A percentile compares a stretch with the other conserved stretches of the same genome.
phyloP scores from a whole-genome alignment of 1,140 invertebrate species.

The Drosophila setifemur region DNA sequence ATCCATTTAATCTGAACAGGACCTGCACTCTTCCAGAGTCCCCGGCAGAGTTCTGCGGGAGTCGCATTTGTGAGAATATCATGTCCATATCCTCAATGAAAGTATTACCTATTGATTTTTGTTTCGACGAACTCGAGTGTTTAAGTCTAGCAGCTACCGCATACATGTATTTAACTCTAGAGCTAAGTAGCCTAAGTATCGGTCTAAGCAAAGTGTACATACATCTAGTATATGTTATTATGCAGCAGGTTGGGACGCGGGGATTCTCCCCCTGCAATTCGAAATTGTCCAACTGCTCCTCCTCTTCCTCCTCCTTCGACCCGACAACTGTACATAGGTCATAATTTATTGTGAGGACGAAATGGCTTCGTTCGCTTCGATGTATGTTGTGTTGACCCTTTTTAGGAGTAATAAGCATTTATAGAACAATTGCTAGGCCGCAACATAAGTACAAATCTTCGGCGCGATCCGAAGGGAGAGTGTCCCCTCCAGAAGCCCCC shows the following conservation, averaged over 20 bases:
- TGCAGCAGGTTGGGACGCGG: background rate
- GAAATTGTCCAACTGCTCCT: slow-evolving; percentile 40
- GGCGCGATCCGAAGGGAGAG: slow-evolving; percentile 23
- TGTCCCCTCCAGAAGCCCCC: slow-evolving; percentile 20
- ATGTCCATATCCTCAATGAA: slow-evolving; percentile 64
- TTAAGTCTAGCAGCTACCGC: slow-evolving; percentile 44
- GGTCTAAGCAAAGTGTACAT: slow-evolving; percentile 42
- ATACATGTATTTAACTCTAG: slow-evolving; percentile 54
- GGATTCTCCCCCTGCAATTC: slow-evolving; percentile 43
- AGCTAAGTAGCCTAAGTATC: slow-evolving; percentile 35
- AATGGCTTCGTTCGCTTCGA: slow-evolving; percentile 20
- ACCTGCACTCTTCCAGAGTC: slow-evolving; percentile 64
- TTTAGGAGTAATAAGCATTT: slow-evolving; percentile 53
- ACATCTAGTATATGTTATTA: slow-evolving; percentile 18
- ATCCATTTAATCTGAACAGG: slow-evolving; percentile 78
- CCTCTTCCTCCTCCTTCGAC: slow-evolving; percentile 29
- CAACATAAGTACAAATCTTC: slow-evolving; percentile 38
- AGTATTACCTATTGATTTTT: slow-evolving; percentile 75
- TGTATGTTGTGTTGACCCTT: slow-evolving; percentile 55
- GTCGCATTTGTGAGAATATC: slow-evolving; percentile 75
- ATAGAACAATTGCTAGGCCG: slow-evolving; percentile 61
- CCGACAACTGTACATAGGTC: slow-evolving; percentile 62
- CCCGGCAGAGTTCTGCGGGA: slow-evolving; percentile 68
- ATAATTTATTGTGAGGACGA: slow-evolving; percentile 46
- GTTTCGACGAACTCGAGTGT: slow-evolving; percentile 37